These are phyloP conservation scores for Drosophila athabasca DNA, from an alignment of 1,140 invertebrate species.

Conservation along the genomic window DNA sequence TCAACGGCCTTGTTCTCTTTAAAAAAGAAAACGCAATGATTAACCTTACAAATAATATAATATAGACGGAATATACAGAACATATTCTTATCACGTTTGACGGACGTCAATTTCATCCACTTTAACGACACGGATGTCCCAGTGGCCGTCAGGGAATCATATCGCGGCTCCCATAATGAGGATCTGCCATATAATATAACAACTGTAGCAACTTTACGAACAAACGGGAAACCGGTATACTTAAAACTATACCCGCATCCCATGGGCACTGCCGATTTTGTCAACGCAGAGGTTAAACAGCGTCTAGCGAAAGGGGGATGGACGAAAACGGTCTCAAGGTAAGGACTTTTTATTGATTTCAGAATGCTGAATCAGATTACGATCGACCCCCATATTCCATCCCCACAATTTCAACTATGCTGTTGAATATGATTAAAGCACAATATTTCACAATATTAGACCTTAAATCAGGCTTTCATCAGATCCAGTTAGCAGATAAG, in stretches of 20 bases:
- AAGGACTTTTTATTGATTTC: conserved; percentile 12
- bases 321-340: not conserved
- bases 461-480: not conserved
- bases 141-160: too few relatives aligned
- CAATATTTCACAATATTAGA: not conserved
- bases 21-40: too few relatives aligned
- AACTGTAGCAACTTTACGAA: not conserved
- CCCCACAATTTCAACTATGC: conserved; percentile 7
- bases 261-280: conserved; percentile 11
- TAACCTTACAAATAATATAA: too few relatives aligned
- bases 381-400: conserved; percentile 8
- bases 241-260: not conserved
- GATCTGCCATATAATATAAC: not conserved
- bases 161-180: not conserved
- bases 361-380: conserved; percentile 5
- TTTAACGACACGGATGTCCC: too few relatives aligned
- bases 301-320: conserved; percentile 6
- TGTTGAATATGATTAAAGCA: conserved; percentile 10
- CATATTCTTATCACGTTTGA: too few relatives aligned
- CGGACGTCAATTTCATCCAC: too few relatives aligned
- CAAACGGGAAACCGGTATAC: not conserved
- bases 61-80: too few relatives aligned
- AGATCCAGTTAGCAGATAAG: not conserved
- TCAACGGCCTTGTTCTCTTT: too few relatives aligned
- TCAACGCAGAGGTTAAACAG: conserved; percentile 14